phyloP scores from a whole-genome alignment of 2,888 invertebrate species.

The Cyclophora punctaria region DNA sequence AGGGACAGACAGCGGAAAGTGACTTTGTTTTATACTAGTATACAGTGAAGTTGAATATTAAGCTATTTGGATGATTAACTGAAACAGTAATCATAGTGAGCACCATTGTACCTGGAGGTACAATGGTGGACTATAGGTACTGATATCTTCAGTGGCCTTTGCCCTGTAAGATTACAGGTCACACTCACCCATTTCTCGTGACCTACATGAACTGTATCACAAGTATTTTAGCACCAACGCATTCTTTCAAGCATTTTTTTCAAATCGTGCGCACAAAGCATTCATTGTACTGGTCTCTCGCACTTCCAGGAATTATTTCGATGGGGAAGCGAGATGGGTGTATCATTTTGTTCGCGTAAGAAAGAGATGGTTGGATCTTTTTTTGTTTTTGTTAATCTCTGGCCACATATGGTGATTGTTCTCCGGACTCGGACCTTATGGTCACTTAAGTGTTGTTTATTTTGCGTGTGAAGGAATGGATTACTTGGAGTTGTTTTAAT shows the following conservation, averaged over 20 bases:
- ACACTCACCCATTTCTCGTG: too few relatives aligned
- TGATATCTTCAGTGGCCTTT: too few relatives aligned
- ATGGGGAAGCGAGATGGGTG: conserved; percentile 35
- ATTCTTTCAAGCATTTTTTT: conserved; percentile 47
- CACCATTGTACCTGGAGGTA: too few relatives aligned
- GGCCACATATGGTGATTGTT: conserved; percentile 74
- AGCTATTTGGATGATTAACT: too few relatives aligned
- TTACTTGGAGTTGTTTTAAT: conserved; percentile 53
- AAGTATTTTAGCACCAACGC: conserved; percentile 42
- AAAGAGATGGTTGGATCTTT: conserved; percentile 49
- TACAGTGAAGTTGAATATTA: too few relatives aligned
- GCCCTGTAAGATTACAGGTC: too few relatives aligned
- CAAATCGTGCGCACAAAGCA: conserved; percentile 65
- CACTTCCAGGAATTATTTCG: conserved; percentile 73
- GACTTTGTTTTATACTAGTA: too few relatives aligned
- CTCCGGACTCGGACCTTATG: conserved; percentile 72
- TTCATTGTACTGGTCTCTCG: conserved; percentile 63
- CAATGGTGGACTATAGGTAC: too few relatives aligned
- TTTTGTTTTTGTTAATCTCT: conserved; percentile 69
- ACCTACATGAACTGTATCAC: neutral
- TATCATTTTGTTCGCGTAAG: conserved; percentile 18
- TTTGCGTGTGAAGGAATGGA: conserved; percentile 3
- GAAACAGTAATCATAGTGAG: too few relatives aligned
- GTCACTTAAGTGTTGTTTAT: conserved; percentile 45
- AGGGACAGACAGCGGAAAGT: too few relatives aligned